phyloP scores from a whole-genome alignment of 2,797 vertebrate species.

The Sebastes alutus region DNA sequence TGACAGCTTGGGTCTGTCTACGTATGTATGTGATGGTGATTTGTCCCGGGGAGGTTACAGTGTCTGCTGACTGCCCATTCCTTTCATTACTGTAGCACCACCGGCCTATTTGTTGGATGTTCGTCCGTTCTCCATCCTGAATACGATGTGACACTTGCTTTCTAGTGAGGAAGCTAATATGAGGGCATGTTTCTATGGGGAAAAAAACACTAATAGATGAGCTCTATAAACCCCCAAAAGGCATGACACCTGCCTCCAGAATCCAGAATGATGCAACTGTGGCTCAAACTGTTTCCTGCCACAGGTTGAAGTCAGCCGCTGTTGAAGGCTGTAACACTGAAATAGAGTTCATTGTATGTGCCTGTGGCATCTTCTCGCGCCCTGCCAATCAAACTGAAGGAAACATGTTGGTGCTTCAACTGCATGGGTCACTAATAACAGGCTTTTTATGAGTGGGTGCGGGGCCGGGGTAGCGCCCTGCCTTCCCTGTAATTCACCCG shows the following conservation, averaged over 20 bases:
- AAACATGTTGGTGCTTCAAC: constrained; percentile 31
- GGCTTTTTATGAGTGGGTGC: constrained; percentile 49
- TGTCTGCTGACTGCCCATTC: constrained; percentile 42
- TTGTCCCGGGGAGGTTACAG: constrained; percentile 54
- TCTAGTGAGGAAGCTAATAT: constrained; percentile 56
- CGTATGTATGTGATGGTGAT: constrained; percentile 49
- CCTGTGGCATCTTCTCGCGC: constrained; percentile 29
- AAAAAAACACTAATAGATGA: not conserved
- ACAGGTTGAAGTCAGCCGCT: constrained; percentile 14
- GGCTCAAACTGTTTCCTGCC: constrained; percentile 20
- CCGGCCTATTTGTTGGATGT: constrained; percentile 49
- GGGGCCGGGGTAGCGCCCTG: not conserved
- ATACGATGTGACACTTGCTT: constrained; percentile 73
- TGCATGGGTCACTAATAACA: constrained; percentile 62
- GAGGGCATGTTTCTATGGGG: constrained; percentile 27
- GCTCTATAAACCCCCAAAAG: constrained; percentile 25
- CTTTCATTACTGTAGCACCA: constrained; percentile 34
- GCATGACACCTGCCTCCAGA: constrained; percentile 6
- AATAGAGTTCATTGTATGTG: constrained; percentile 33
- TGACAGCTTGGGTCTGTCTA: constrained; percentile 68
- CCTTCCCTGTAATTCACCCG: constrained; percentile 55
- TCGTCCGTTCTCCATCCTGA: constrained; percentile 44
- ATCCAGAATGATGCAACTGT: constrained; percentile 9
- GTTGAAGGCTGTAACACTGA: constrained; percentile 19
- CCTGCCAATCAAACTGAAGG: constrained; percentile 56